Base-by-base conservation (phyloP, 2,797 vertebrate species). In the Muscicapa comitata region DNA sequence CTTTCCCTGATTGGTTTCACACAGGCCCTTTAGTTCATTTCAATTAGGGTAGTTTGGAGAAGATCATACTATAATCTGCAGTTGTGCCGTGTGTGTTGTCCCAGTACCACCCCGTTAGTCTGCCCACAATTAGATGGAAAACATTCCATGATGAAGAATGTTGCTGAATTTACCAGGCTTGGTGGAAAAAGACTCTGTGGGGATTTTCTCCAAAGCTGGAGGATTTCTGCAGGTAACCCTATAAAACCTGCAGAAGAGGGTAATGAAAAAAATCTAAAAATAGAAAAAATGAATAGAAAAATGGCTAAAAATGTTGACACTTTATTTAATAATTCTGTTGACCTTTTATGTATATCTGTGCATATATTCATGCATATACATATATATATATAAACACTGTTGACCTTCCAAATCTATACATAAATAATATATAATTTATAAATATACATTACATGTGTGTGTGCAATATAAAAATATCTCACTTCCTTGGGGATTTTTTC, bases 181-280 rank as follows among this genome's bases (percentile, higher is more conserved):
- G 57, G 26, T 43, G 55, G 63, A 38, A 87, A 81, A 91, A 38
- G 8, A 13, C 10, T 17, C 21, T 13, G 42, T 14, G 24, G 21
- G 40, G 74, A 79, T 87, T 89, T 94, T 93, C 48, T 85, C 53
- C 72, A 78, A 77, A 89, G 70, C 73, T 90, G 54, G 20, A 79
- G 70, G 79, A 76, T n/a, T 90, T 87, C 55, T 70, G 33, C 48
- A 91, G 66, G 83, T 86, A 88, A 88, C 61, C 70, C 65, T 84
- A 48, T 72, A 86, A 91, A 96, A 84, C 38, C 55, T 76, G 51
- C 9, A 59, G 54, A 75, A 88, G 33, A 75, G 3, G 4, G 54
- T 65, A 76, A 79, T 47, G 65, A 75, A 84, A 90, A 66, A 51
- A 35, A 40, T 24, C 45, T 66, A 72, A 84, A 78, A 72, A 42